A percentile compares a stretch with the other conserved stretches of the same genome.
Conservation (phyloP, 2,113 vertebrate species). For the Daubentonia madagascariensis region DNA sequence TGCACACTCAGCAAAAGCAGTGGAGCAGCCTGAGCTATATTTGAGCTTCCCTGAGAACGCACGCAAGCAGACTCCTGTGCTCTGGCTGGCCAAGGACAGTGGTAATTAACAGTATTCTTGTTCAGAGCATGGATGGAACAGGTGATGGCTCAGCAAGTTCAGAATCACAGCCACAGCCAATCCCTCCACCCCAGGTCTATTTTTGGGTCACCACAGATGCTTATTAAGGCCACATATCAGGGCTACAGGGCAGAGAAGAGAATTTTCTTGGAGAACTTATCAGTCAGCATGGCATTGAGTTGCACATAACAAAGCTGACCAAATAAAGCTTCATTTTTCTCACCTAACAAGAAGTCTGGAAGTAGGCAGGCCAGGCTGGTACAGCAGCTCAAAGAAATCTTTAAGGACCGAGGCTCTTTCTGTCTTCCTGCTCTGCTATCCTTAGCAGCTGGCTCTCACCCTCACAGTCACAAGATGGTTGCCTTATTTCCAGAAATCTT, state of each 20-base stretch:
- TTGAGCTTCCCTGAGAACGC: constrained; percentile 68
- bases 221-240: constrained; percentile 28
- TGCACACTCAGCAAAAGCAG: constrained; percentile 74
- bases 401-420: not conserved
- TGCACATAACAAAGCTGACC: not conserved
- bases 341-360: not conserved
- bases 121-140: constrained; percentile 74
- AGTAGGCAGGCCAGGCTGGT: not conserved
- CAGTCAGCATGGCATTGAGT: not conserved
- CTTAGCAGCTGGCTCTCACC: not conserved
- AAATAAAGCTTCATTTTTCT: not conserved
- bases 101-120: constrained; percentile 78
- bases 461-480: not conserved
- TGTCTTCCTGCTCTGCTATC: not conserved
- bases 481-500: constrained; percentile 40
- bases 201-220: constrained; percentile 65
- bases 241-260: not conserved
- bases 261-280: constrained; percentile 2
- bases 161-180: constrained; percentile 76
- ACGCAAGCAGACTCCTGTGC: constrained; percentile 61
- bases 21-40: constrained; percentile 58
- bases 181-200: constrained; percentile 78
- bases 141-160: constrained; percentile 83
- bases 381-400: not conserved
- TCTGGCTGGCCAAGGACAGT: constrained; percentile 56